A percentile compares a stretch with the other conserved stretches of the same genome.
These are phyloP conservation scores for Crocallis elinguaria DNA, from an alignment of 2,888 invertebrate species.

Conservation along the genomic window DNA sequence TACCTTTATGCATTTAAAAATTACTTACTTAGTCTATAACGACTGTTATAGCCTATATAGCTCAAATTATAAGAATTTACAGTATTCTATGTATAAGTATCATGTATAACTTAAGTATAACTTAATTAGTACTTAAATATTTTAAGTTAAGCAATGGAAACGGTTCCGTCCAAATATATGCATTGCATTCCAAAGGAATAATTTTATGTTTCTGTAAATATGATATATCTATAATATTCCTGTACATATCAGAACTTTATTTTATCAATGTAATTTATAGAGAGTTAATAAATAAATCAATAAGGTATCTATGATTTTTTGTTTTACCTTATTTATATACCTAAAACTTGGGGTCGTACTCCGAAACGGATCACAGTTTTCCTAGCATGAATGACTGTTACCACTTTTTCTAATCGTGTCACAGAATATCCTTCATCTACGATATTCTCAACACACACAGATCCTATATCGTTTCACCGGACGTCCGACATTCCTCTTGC, in stretches of 20 bases:
- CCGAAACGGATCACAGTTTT: too few species aligned
- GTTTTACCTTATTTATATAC: slow-evolving; percentile 1
- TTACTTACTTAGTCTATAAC: slow-evolving; percentile 26
- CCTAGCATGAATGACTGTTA: too few species aligned
- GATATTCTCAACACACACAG: too few species aligned
- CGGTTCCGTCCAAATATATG: slow-evolving; percentile 75
- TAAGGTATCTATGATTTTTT: not conserved
- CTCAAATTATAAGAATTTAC: slow-evolving; percentile 43
- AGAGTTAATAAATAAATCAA: slow-evolving; percentile 10
- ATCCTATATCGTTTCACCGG: too few species aligned
- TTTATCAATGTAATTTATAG: slow-evolving; percentile 9
- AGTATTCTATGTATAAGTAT: slow-evolving; percentile 49
- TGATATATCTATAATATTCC: slow-evolving; percentile 31
- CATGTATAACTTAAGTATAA: slow-evolving; percentile 17
- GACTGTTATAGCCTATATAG: slow-evolving; percentile 28
- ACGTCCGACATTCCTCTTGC: too few species aligned
- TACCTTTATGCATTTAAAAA: slow-evolving; percentile 47
- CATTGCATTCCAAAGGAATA: slow-evolving; percentile 81
- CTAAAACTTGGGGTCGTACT: too few species aligned
- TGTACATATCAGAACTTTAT: slow-evolving; percentile 31
- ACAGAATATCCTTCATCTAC: too few species aligned
- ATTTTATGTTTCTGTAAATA: slow-evolving; percentile 43
- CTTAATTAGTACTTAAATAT: slow-evolving; percentile 25
- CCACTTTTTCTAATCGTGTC: too few species aligned
- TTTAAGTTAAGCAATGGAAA: slow-evolving; percentile 48